These are phyloP conservation scores for Axinella damicornis DNA, from an alignment of 37 sponge, comb jelly and placozoan species.

Conservation along the genomic window DNA sequence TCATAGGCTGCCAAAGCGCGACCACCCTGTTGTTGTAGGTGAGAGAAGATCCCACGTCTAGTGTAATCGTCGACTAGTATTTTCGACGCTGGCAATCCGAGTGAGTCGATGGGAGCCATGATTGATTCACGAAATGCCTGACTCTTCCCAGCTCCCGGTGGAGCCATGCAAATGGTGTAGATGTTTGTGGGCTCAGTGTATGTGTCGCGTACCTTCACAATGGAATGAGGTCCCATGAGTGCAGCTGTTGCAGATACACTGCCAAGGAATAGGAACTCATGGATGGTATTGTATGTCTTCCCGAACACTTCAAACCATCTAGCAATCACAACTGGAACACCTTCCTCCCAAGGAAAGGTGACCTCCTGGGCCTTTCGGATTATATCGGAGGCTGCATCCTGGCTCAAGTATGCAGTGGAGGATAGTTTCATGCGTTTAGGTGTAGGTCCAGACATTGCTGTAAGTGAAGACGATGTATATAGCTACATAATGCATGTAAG, in stretches of 20 bases:
- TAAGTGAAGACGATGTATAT: too few species aligned
- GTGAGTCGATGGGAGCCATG: too few species aligned
- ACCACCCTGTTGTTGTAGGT: neutral
- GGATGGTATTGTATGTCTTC: neutral
- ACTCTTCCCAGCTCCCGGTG: too few species aligned
- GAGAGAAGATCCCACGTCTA: conserved; percentile 4
- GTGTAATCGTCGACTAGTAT: conserved; percentile 7
- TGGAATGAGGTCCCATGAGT: too few species aligned
- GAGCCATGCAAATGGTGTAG: too few species aligned
- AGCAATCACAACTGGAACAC: neutral
- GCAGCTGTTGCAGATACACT: neutral
- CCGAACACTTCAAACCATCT: neutral
- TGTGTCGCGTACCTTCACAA: too few species aligned
- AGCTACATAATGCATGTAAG: too few species aligned
- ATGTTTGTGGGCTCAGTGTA: too few species aligned
- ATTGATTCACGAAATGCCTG: too few species aligned
- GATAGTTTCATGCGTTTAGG: too few species aligned
- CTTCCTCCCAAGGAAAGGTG: conserved; percentile 4
- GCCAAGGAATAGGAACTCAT: neutral
- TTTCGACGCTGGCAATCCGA: neutral
- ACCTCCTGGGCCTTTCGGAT: neutral
- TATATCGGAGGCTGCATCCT: neutral
- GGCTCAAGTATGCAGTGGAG: too few species aligned
- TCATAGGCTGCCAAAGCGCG: neutral
- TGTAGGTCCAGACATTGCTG: too few species aligned